Evolutionary conservation across 2,888 invertebrate species (phyloP).

Genomic region (Drosophila mulleri): DNA sequence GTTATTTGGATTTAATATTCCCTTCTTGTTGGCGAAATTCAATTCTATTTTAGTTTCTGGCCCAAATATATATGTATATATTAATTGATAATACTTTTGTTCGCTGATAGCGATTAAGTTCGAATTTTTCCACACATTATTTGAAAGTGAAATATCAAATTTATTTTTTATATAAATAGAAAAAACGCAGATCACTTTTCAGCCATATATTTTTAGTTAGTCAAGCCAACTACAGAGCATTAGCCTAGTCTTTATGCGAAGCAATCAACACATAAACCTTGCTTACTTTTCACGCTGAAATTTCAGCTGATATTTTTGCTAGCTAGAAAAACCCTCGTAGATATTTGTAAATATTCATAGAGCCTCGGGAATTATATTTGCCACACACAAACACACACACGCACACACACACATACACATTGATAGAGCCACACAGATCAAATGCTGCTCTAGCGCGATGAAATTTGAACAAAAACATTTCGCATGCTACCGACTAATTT

Average conservation of each 20-base stretch:
- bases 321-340: conserved; percentile 7
- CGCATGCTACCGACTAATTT: conserved; percentile 68
- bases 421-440: conserved; percentile 3
- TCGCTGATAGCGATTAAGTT: no score
- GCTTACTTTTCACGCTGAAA: conserved; percentile 15
- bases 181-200: no score
- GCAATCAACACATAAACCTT: neutral
- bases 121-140: no score
- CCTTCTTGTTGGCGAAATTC: neutral
- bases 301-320: conserved; percentile 15
- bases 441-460: neutral
- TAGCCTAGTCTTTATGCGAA: neutral
- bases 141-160: no score
- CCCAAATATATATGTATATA: no score
- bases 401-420: conserved; percentile 3
- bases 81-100: no score
- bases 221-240: conserved; percentile 14
- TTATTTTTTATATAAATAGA: no score
- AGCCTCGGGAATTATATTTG: conserved; percentile 33
- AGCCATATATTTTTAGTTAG: no score
- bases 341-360: conserved; percentile 51
- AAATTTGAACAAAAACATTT: conserved; percentile 51
- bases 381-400: conserved; percentile 1
- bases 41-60: neutral
- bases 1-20: no score